Evolutionary conservation across 2,888 invertebrate species (phyloP), one percentile per base, ranked within the genome.

Genomic region (Lepetodrilus schrolli): DNA sequence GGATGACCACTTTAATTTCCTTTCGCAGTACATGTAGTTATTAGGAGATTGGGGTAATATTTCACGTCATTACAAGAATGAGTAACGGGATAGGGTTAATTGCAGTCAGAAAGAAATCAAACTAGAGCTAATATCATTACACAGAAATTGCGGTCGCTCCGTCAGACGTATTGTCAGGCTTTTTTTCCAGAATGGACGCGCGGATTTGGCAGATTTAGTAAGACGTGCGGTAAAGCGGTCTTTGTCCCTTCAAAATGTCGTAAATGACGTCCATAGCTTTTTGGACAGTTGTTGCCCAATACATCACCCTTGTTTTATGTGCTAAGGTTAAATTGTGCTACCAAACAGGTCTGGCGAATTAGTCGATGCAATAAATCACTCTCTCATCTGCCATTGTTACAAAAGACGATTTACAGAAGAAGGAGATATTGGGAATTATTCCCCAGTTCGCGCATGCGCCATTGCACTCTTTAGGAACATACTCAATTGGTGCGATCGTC

Each of bases 261-360:
- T 58, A 58, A 58, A 58, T 58, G 58, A 58, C 58, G 30, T 30
- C 58, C 20, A 58, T 58, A n/a, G 58, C 58, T 30, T 58, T 34
- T 58, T 34, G 17, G 58, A 58, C 58, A 58, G 58, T 58, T 58
- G 58, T 26, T 58, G 58, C 30, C 58, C 58, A 58, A 58, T 58
- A 58, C 34, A 58, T 58, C 58, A 58, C 58, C 30, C 17, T 34
- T 58, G 58, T 58, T 58, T 58, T 58, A 58, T 58, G 26, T 34
- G 23, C 58, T 30, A 26, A 58, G 58, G 58, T 58, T 58, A 58
- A 58, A 58, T 34, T 58, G 58, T 34, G 58, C 58, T 30, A 58
- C 58, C 58, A 30, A 58, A 58, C 58, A 58, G 58, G 58, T 58
- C 58, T 58, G 58, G 58, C 58, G 58, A 58, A 58, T 58, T 58